Evolutionary conservation across 2,797 vertebrate genomes (phyloP).

Genomic region (Scleropages formosus): DNA sequence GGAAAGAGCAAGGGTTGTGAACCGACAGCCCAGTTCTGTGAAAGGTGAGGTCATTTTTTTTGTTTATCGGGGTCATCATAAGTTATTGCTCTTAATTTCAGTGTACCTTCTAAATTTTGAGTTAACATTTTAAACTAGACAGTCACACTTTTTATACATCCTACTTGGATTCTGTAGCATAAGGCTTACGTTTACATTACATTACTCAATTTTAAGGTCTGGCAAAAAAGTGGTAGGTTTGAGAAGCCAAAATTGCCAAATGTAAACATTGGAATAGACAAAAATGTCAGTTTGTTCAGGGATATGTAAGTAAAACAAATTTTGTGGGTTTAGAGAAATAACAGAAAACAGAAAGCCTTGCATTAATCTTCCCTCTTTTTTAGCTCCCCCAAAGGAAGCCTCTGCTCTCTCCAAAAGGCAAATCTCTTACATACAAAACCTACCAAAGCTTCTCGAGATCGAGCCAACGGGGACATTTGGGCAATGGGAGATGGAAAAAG

Average conservation of each 20-base stretch:
- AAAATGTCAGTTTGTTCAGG: too few species aligned
- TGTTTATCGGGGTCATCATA: too few species aligned
- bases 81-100: neutral
- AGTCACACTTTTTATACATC: too few species aligned
- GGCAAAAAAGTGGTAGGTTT: too few species aligned
- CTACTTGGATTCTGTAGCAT: neutral
- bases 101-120: neutral
- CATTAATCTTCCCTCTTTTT: neutral
- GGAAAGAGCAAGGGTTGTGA: neutral
- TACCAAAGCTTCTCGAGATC: neutral
- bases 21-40: neutral
- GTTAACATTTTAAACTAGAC: too few species aligned
- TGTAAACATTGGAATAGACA: too few species aligned
- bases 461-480: neutral
- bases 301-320: too few species aligned
- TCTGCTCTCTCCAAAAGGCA: neutral
- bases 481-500: neutral
- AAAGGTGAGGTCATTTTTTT: slow-evolving; percentile 7
- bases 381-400: neutral
- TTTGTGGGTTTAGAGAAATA: neutral
- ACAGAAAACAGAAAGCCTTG: neutral
- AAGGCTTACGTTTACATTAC: neutral
- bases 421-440: neutral
- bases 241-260: too few species aligned
- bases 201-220: too few species aligned